These are phyloP conservation scores for Aplysina aerophoba DNA, from an alignment of 37 sponge, comb jelly and placozoan species.

Conservation along the genomic window DNA sequence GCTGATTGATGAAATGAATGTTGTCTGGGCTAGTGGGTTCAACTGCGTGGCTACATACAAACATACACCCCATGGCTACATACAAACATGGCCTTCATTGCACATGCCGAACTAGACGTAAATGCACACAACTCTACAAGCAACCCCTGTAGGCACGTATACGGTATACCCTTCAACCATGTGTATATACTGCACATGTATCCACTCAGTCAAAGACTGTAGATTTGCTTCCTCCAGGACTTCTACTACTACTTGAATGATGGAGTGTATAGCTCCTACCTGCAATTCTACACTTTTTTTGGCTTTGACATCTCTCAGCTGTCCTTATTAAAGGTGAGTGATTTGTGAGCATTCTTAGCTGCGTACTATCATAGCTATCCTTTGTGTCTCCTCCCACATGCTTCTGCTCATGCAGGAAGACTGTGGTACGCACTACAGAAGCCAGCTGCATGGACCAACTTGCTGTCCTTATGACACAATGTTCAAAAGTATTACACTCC, in stretches of 20 bases:
- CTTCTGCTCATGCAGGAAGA: background rate
- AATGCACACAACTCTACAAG: too few species aligned
- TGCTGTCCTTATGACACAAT: constrained; percentile 88
- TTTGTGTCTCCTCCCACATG: background rate
- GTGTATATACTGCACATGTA: too few species aligned
- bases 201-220: too few species aligned
- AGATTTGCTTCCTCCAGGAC: background rate
- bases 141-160: too few species aligned
- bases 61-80: too few species aligned
- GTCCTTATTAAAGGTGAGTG: too few species aligned
- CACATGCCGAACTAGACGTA: too few species aligned
- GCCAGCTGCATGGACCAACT: constrained; percentile 89
- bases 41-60: too few species aligned
- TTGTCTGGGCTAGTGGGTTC: background rate
- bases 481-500: constrained; percentile 45
- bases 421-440: background rate
- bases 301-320: background rate
- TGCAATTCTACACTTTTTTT: constrained; percentile 37
- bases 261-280: constrained; percentile 94
- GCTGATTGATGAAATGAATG: too few species aligned
- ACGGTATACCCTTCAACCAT: background rate
- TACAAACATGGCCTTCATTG: too few species aligned
- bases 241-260: constrained; percentile 93
- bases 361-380: background rate
- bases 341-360: background rate